These are phyloP conservation scores for Drosophila formosana DNA, from an alignment of 2,888 invertebrate genomes.

Conservation along the genomic window DNA sequence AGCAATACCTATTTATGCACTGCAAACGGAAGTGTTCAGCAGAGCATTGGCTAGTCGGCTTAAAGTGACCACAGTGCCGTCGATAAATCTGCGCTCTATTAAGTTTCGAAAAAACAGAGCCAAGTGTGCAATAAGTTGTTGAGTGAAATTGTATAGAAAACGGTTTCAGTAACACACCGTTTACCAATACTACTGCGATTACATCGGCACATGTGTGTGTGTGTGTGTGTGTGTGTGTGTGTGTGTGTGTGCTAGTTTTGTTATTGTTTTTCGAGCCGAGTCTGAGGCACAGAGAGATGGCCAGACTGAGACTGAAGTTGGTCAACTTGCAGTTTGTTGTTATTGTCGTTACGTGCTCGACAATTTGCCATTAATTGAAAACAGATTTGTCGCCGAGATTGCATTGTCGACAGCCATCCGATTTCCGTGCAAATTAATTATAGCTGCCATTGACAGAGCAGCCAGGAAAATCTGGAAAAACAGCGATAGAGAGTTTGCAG, in stretches of 20 bases:
- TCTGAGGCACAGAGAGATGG: constrained; percentile 8
- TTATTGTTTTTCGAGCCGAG: constrained; percentile 31
- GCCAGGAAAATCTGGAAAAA: constrained; percentile 13
- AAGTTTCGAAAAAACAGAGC: constrained; percentile 9
- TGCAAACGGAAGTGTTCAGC: not conserved
- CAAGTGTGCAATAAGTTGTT: constrained; percentile 20
- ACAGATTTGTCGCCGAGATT: constrained; percentile 75
- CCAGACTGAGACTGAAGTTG: constrained; percentile 1
- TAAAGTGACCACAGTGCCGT: constrained; percentile 5
- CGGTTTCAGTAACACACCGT: constrained; percentile 16
- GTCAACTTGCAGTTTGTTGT: constrained; percentile 5
- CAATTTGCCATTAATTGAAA: constrained; percentile 79
- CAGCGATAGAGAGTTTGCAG: constrained; percentile 10
- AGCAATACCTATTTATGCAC: constrained; percentile 12
- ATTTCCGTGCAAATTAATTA: constrained; percentile 76
- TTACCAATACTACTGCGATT: too few relatives aligned
- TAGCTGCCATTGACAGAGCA: constrained; percentile 66
- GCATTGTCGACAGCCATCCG: constrained; percentile 76
- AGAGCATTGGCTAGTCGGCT: not conserved
- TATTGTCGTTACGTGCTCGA: constrained; percentile 53
- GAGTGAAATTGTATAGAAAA: constrained; percentile 42
- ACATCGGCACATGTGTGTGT: too few relatives aligned
- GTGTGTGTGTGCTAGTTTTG: constrained; percentile 11
- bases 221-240: too few relatives aligned
- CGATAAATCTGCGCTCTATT: constrained; percentile 31